These are phyloP conservation scores for Oncorhynchus tshawytscha DNA, from an alignment of 2,113 vertebrate genomes.

Conservation along the genomic window DNA sequence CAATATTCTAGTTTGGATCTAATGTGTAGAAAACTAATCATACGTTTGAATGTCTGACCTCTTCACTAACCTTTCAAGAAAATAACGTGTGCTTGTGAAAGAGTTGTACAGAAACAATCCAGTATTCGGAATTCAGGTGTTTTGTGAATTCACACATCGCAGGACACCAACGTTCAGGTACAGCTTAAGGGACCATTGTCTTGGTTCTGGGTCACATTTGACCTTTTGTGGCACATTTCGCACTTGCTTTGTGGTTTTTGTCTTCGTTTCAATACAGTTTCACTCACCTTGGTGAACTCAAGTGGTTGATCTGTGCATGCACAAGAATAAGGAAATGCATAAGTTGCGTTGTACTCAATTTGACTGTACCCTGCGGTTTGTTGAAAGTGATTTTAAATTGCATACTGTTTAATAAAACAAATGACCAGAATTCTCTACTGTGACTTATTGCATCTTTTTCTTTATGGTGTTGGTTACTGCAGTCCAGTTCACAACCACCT, in stretches of 20 bases:
- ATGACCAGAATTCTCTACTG: constrained; percentile 13
- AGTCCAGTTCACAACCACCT: not conserved
- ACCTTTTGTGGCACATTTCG: not conserved
- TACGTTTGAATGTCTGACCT: too few species aligned
- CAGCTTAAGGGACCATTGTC: not conserved
- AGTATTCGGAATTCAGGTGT: not conserved
- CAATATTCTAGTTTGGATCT: too few species aligned
- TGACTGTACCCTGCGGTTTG: not conserved
- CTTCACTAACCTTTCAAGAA: too few species aligned
- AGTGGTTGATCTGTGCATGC: not conserved
- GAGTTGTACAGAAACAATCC: too few species aligned
- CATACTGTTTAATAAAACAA: constrained; percentile 14
- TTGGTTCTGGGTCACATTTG: not conserved
- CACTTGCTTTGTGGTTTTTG: not conserved
- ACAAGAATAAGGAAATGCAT: not conserved
- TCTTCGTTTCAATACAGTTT: not conserved
- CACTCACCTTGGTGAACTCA: not conserved
- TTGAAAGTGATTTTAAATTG: not conserved
- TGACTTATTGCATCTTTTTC: constrained; percentile 14
- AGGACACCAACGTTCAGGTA: not conserved
- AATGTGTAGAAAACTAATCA: too few species aligned
- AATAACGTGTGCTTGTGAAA: too few species aligned
- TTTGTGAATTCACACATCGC: not conserved
- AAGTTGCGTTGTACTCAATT: not conserved
- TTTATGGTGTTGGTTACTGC: not conserved